Evolutionary conservation across 1,140 invertebrate genomes (phyloP).

Genomic region (Lethrus apterus): DNA sequence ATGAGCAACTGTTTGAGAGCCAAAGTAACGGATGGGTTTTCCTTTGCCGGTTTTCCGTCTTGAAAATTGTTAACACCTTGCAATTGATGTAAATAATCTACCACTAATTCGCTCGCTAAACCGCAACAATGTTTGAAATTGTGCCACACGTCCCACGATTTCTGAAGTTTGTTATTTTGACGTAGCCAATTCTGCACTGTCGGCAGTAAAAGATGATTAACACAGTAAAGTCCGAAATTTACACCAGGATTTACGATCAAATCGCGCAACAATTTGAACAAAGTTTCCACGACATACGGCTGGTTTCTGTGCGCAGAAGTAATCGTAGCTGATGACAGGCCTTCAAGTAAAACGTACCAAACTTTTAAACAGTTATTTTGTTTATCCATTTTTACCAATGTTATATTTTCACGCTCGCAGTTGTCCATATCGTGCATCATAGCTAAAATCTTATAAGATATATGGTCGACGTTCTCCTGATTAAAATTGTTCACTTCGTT

Average conservation of each 20-base stretch:
- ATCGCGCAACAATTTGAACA: slow-evolving; percentile 76
- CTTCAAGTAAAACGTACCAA: slow-evolving; percentile 87
- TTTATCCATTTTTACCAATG: slow-evolving; percentile 65
- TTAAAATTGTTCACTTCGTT: slow-evolving; percentile 54
- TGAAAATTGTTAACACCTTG: slow-evolving; percentile 41
- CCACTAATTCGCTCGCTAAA: slow-evolving; percentile 82
- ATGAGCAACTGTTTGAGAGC: slow-evolving; percentile 80
- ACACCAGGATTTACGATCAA: slow-evolving; percentile 70
- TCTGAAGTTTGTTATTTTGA: slow-evolving; percentile 57
- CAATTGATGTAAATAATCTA: slow-evolving; percentile 64
- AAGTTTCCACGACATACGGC: slow-evolving; percentile 74
- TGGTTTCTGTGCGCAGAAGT: slow-evolving; percentile 78
- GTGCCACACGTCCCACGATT: slow-evolving; percentile 68
- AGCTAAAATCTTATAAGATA: slow-evolving; percentile 54
- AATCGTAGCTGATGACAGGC: slow-evolving; percentile 72
- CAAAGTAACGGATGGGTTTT: slow-evolving; percentile 58
- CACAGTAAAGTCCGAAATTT: slow-evolving; percentile 79
- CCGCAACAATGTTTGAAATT: slow-evolving; percentile 93
- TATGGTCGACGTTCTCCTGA: slow-evolving; percentile 44
- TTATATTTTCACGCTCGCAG: slow-evolving; percentile 50
- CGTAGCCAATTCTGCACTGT: slow-evolving; percentile 86
- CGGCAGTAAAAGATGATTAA: slow-evolving; percentile 82
- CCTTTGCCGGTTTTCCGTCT: slow-evolving; percentile 33
- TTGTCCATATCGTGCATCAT: slow-evolving; percentile 48
- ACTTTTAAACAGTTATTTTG: slow-evolving; percentile 81